phyloP scores from a whole-genome alignment of 2,797 vertebrate species.

The Mormyrops boulengeri region DNA sequence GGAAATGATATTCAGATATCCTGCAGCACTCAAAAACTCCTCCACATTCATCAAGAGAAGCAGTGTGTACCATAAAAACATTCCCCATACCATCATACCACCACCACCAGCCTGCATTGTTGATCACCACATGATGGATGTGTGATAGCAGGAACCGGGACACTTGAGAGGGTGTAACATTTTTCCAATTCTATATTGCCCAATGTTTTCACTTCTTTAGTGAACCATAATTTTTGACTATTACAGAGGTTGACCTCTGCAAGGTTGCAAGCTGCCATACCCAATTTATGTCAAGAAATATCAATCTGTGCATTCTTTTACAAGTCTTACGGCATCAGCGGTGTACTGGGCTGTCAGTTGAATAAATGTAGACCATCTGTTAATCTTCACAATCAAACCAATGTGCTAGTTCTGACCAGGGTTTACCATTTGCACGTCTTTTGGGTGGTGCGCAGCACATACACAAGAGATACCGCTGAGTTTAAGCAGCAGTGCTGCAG shows the following conservation, averaged over 20 bases:
- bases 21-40: not conserved
- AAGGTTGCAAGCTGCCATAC: not conserved
- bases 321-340: not conserved
- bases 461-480: not conserved
- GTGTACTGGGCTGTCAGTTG: not conserved
- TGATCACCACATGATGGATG: not conserved
- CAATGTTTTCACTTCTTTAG: not conserved
- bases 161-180: not conserved
- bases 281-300: not conserved
- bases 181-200: not conserved
- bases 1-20: not conserved
- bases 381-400: not conserved
- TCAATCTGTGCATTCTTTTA: not conserved
- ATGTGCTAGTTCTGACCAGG: not conserved
- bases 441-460: not conserved
- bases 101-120: not conserved
- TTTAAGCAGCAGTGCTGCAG: not conserved
- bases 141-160: not conserved
- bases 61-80: not conserved
- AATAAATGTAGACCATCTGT: not conserved
- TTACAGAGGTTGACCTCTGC: not conserved
- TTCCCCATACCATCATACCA: not conserved
- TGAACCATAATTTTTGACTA: not conserved
- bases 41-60: not conserved
- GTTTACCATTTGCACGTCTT: not conserved